Evolutionary conservation across 1,140 invertebrate genomes (phyloP), one percentile per base, ranked within the genome.

Genomic region (Drosophila bifasciata): DNA sequence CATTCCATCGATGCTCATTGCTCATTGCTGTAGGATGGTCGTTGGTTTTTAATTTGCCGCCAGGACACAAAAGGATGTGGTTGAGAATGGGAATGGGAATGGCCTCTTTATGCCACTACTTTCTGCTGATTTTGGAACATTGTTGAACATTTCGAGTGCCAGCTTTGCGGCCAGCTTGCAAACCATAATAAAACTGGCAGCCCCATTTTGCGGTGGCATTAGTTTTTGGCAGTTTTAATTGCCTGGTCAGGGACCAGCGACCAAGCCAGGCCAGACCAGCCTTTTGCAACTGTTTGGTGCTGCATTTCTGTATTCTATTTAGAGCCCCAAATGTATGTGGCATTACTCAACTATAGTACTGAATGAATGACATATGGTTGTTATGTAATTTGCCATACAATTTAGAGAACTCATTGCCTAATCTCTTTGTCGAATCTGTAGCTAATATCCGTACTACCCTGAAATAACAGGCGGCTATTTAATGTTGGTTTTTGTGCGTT

Each of bases 181-280:
- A 53, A 63, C 62, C n/a, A n/a, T n/a, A n/a, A 59, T 61, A 66
- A 43, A 81, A 80, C 46, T 67, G 40, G 50, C 43, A 79, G 57
- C 76, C 67, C 52, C 58, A 66, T 52, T 80, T 86, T 80, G 67
- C 28, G 80, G 80, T 57, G 57, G 80, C 66, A 72, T 79, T 52
- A 39, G 48, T 51, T 58, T 75, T 53, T 67, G 44, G 45, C 60
- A 55, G 71, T 67, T 75, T 66, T 75, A 75, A 75, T 74, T 75
- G 71, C 49, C 28, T 39, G 51, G 17, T 28, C 70, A 57, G 49
- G 59, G 43, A n/a, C n/a, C n/a, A n/a, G n/a, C n/a, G n/a, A n/a
- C n/a, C n/a, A n/a, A n/a, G 51, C 11, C 11, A 39, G 70, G 2
- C 19, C 19, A 3, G 0, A 3, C 19, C 19, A 3, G 19, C 32